Evolutionary conservation across 2,797 vertebrate species (phyloP), one percentile per base, ranked within the genome.

Genomic region (Trachops cirrhosus): DNA sequence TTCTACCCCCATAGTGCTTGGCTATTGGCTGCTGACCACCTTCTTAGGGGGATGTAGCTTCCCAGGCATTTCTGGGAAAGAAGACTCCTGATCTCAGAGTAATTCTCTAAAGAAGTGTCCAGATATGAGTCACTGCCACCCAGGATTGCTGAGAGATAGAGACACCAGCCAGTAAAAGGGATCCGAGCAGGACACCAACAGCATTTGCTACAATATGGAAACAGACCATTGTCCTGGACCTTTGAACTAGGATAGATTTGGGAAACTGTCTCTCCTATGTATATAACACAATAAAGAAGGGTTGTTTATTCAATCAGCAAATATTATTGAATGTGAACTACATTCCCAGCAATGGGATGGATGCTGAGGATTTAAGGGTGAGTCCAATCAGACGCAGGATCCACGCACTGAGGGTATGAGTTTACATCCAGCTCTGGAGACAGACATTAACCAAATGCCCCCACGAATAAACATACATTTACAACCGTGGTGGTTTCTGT

Each of bases 391-490:
- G 37, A 88, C 48, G 50, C 59, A 83, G 79, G 68, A 67, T 91
- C 48, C 50, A 46, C 6, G 32, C 75, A 7, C 50, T 68, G n/a
- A 83, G 91, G 52, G n/a, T n/a, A n/a, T n/a, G 54, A 48, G 91
- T 95, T 96, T 91, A 84, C 48, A 89, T 75, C 44, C 83, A 83
- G 46, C 32, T 85, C 89, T 41, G 70, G 89, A 93, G 46, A 50
- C 37, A 83, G 90, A 93, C 82, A 67, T 52, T 64, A 82, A 79
- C 73, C 59, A 92, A 94, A 96, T 71, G 39, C 22, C 70, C 84
- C 89, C 85, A 46, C 57, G 94, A 80, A 92, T 64, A 94, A 95
- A 91, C 82, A 90, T 29, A 46, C 52, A 44, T 75, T 93, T 82
- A 70, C 46, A 85, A 39, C 93, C 24, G 9, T 52, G 73, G 68